Percentiles rank a stretch among this genome's conserved stretches.
These are phyloP conservation scores for Pedicia rivosa DNA, from an alignment of 2,888 invertebrate genomes.

Conservation along the genomic window DNA sequence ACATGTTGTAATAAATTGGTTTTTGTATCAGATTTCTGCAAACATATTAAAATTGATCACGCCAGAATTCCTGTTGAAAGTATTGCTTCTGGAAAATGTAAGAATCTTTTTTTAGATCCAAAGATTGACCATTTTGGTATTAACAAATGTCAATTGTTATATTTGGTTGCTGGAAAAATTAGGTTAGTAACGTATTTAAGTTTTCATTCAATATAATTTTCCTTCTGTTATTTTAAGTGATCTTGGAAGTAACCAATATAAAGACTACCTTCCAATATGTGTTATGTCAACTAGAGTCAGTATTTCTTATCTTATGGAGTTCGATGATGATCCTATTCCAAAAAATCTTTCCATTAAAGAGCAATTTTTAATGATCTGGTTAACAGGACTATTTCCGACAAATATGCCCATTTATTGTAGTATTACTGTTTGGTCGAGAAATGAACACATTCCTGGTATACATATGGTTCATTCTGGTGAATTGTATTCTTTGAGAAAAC, in stretches of 20 bases:
- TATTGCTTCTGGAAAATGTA: conserved; percentile 17
- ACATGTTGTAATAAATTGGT: conserved; percentile 16
- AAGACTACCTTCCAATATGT: conserved; percentile 20
- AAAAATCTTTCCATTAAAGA: neutral
- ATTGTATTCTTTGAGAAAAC: conserved; percentile 19
- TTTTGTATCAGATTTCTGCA: conserved; percentile 22
- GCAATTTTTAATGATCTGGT: conserved; percentile 20
- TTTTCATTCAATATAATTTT: neutral
- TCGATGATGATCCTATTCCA: neutral
- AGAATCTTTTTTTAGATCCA: conserved; percentile 22
- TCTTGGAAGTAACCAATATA: conserved; percentile 16
- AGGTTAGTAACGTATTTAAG: neutral
- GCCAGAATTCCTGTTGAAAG: conserved; percentile 19
- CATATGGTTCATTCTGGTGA: conserved; percentile 20
- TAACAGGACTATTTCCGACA: conserved; percentile 19
- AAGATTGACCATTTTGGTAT: conserved; percentile 13
- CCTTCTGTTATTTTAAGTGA: conserved; percentile 8
- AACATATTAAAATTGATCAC: conserved; percentile 21
- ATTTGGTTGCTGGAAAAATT: conserved; percentile 20
- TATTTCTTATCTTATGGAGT: conserved; percentile 12
- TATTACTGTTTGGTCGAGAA: conserved; percentile 19
- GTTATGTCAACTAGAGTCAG: conserved; percentile 21
- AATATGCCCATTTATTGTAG: conserved; percentile 17
- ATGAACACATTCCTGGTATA: conserved; percentile 9
- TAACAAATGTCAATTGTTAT: conserved; percentile 20